These are phyloP conservation scores for Andrena marginata DNA, from an alignment of 2,888 invertebrate species.

Conservation along the genomic window DNA sequence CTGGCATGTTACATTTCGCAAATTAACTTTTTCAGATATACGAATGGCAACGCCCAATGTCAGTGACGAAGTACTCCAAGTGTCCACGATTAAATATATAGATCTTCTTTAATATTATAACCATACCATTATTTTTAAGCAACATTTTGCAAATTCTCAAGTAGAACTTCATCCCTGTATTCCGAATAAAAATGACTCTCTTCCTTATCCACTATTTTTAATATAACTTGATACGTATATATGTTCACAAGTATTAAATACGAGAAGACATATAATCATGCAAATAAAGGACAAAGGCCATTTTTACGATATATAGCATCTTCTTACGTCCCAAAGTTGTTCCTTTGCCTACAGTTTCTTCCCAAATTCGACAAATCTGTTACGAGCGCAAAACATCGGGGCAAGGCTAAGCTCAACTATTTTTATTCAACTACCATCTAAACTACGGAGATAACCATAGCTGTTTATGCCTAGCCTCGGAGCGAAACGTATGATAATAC, in stretches of 20 bases:
- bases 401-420: constrained; percentile 2
- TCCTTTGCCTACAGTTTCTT: not conserved
- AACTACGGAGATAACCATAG: constrained; percentile 27
- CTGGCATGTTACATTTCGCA: not conserved
- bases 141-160: not conserved
- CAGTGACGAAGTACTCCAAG: not conserved
- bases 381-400: not conserved
- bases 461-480: constrained; percentile 43
- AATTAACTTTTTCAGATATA: not conserved
- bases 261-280: not conserved
- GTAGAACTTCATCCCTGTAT: not conserved
- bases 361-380: not conserved
- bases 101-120: not conserved
- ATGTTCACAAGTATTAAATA: not conserved
- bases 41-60: not conserved
- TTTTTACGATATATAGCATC: not conserved
- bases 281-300: not conserved
- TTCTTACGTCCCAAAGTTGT: too few relatives aligned
- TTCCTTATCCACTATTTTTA: not conserved
- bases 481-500: constrained; percentile 67
- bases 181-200: not conserved
- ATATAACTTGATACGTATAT: too few relatives aligned
- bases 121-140: not conserved
- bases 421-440: constrained; percentile 25
- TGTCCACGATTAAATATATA: not conserved